These are phyloP conservation scores for Cephalopterus ornatus DNA, from an alignment of 2,113 vertebrate species.

Conservation along the genomic window DNA sequence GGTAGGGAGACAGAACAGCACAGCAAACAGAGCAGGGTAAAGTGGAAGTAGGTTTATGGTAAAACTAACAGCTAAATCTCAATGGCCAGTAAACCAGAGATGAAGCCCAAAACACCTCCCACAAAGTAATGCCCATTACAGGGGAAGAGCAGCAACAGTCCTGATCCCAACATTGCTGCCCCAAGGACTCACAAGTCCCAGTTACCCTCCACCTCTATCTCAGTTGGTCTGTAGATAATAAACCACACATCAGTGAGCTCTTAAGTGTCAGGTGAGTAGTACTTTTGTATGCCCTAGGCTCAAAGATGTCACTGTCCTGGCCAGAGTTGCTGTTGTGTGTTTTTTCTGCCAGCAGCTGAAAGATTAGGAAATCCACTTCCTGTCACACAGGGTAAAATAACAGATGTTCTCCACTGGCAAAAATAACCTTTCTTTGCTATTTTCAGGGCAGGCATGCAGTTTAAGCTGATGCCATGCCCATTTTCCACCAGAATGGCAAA, in stretches of 20 bases:
- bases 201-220: not conserved
- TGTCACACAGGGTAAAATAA: not conserved
- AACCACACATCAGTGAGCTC: accelerated
- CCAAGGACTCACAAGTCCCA: not conserved
- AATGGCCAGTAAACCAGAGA: not conserved
- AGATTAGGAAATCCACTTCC: not conserved
- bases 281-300: not conserved
- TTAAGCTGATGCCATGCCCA: not conserved
- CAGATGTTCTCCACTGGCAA: not conserved
- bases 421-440: not conserved
- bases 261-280: not conserved
- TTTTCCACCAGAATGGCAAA: not conserved
- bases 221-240: not conserved
- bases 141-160: not conserved
- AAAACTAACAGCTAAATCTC: not conserved
- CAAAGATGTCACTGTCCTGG: not conserved
- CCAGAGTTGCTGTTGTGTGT: not conserved
- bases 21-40: not conserved
- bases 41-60: not conserved
- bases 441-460: not conserved
- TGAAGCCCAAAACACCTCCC: not conserved
- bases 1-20: not conserved
- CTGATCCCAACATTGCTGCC: not conserved
- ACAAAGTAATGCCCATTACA: not conserved
- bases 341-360: not conserved